phyloP scores from a whole-genome alignment of 1,140 invertebrate species.

The Venustaconcha ellipsiformis region DNA sequence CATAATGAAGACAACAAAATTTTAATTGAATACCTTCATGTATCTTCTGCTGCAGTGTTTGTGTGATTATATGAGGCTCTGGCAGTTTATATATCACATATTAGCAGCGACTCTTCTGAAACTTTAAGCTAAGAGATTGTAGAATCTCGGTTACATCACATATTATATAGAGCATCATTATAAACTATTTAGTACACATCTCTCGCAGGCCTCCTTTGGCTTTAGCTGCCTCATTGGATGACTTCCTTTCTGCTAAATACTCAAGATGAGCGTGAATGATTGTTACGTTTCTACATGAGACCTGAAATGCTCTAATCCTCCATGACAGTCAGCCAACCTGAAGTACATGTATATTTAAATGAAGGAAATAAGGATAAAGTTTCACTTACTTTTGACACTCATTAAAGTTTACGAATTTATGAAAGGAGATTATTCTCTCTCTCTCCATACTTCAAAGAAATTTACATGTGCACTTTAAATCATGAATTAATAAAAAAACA shows the following conservation, averaged over 20 bases:
- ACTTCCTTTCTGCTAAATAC: constrained; percentile 7
- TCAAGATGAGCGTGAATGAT: constrained; percentile 6
- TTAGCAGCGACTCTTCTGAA: constrained; percentile 1
- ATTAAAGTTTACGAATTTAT: too few species aligned
- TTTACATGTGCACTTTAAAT: too few species aligned
- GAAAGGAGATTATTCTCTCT: too few species aligned
- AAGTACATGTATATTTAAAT: not conserved
- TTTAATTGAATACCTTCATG: too few species aligned
- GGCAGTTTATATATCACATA: not conserved
- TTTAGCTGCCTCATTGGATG: constrained; percentile 6
- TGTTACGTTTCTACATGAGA: not conserved
- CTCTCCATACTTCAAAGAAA: too few species aligned
- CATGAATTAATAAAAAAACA: too few species aligned
- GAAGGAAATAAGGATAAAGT: too few species aligned
- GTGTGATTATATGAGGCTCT: too few species aligned
- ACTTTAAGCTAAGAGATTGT: not conserved
- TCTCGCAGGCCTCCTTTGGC: constrained; percentile 10
- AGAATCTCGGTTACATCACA: not conserved
- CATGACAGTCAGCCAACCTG: constrained; percentile 14
- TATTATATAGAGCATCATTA: constrained; percentile 5
- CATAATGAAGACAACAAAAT: too few species aligned
- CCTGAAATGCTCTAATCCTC: not conserved
- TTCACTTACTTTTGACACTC: too few species aligned
- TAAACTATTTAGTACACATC: constrained; percentile 4
- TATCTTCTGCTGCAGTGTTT: too few species aligned